Evolutionary conservation across 92 coral and sea anemone species (phyloP), one percentile per base, ranked within the genome.

Genomic region (Porites cylindrica): DNA sequence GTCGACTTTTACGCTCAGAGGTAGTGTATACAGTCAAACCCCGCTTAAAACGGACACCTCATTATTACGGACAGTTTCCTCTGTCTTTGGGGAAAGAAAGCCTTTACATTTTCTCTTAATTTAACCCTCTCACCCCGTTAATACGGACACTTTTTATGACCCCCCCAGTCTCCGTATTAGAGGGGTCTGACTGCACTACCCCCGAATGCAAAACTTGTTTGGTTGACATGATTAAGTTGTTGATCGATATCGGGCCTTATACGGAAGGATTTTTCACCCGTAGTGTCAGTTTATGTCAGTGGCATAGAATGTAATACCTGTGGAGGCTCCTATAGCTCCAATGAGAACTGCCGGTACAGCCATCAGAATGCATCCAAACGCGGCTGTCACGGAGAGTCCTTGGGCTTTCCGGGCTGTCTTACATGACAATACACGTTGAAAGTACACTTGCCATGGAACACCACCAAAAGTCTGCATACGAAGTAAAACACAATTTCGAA

Each of bases 371-470:
- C 99, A 97, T 7, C 97, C 97, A 67, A 94, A 87, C 12, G 97
- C 91, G 23, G 97, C 99, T 69, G 96, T 58, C 19, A 97, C 53
- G 7, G 99, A 97, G 43, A 97, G 64, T 23, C 90, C 86, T 52
- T 91, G 93, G 11, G 99, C 97, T 51, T 85, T 89, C 8, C 69
- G 87, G 0, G 97, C 87, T 17, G 94, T 95, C 82, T 92, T 95
- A 69, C 99, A 95, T 20, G 99, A 92, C 76, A 97, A 64, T 26
- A 95, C 99, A 51, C 99, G 88, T 72, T 97, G 99, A 80, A 97
- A 97, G 77, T 97, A 97, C 18, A 95, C 99, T 85, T 97, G 99
- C 99, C 99, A 97, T 0, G 99, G 99, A 26, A 97, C 81, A 20
- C 99, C 99, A 69, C 99, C 99, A 82, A 94, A 95, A 50, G 89